Evolutionary conservation across 2,888 invertebrate species (phyloP).

Genomic region (Orthosia incerta): DNA sequence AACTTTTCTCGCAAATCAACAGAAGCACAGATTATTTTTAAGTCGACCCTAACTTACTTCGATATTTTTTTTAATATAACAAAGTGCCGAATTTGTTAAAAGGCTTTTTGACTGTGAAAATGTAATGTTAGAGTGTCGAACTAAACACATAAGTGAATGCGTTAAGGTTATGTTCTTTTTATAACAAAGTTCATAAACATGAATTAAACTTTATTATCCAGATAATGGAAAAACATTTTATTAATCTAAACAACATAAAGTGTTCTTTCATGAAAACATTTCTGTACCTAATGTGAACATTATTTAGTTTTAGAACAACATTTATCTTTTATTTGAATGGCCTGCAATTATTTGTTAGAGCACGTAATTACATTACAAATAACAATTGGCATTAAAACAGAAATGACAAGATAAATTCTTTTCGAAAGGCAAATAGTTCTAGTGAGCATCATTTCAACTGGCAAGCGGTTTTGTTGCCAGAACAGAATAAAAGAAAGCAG

Average conservation of each 20-base stretch:
- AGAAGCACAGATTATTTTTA: constrained; percentile 67
- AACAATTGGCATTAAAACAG: not conserved
- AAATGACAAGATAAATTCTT: constrained; percentile 16
- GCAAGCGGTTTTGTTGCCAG: constrained; percentile 28
- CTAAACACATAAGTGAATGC: constrained; percentile 4
- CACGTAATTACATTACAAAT: constrained; percentile 9
- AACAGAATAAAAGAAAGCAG: constrained; percentile 42
- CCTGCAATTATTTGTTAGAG: not conserved
- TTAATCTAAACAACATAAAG: not conserved
- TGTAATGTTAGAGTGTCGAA: constrained; percentile 21
- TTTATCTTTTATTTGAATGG: not conserved
- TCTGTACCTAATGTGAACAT: not conserved
- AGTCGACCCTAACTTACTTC: constrained; percentile 52
- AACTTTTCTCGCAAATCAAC: constrained; percentile 73
- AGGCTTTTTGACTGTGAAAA: constrained; percentile 45
- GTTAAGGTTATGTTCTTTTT: constrained; percentile 7
- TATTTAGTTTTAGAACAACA: not conserved
- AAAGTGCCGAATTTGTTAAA: constrained; percentile 49
- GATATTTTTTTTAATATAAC: constrained; percentile 54
- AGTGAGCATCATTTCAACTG: constrained; percentile 28
- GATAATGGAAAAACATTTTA: not conserved
- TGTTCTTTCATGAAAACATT: not conserved
- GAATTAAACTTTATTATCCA: not conserved
- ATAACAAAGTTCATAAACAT: constrained; percentile 16
- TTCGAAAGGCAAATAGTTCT: constrained; percentile 23